Base-by-base conservation (phyloP, 2,888 invertebrate genomes). In the Lasioglossum morio region DNA sequence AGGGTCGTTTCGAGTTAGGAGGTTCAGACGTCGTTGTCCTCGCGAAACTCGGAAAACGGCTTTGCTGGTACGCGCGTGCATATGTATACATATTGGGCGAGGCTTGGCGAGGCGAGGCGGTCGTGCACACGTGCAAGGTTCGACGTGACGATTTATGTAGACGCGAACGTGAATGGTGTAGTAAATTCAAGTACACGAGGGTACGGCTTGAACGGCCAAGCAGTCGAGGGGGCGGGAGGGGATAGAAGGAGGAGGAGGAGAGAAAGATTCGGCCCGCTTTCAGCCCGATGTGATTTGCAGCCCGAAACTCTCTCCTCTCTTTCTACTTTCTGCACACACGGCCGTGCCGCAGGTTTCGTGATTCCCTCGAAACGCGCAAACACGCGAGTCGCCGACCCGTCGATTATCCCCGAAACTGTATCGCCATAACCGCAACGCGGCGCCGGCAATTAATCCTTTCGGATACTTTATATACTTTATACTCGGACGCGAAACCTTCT, bases 91-190 rank as follows among this genome's bases (percentile, higher is more conserved):
- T 60, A 27, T 16, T 30, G 75, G 66, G 48, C 82, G 84, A 81
- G 48, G 53, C 53, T 23, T 53, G 86, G 85, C 63, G 63, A 63
- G 30, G 63, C 30, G 63, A 63, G 34, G 14, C 30, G 63, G 5
- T 60, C 30, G 63, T 30, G 66, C 66, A 19, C 66, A 19, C 87
- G 87, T 82, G 83, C 85, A 86, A 86, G 85, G 82, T 82, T 76
- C 79, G 84, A 82, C 84, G 87, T 84, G 89, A 89, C 90, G 91
- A 92, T 92, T 92, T 92, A 92, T 92, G 92, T 91, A 90, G 90
- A 91, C 90, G 88, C 89, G 90, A 91, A 90, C 92, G 92, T 92
- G 92, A 92, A 92, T 91, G 92, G 91, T 90, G 91, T 92, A 92
- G 92, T 92, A 92, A 92, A 92, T 92, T 87, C 89, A 91, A 87